Base-by-base conservation (phyloP, 2,888 invertebrate species). In the Drymonia ruficornis region DNA sequence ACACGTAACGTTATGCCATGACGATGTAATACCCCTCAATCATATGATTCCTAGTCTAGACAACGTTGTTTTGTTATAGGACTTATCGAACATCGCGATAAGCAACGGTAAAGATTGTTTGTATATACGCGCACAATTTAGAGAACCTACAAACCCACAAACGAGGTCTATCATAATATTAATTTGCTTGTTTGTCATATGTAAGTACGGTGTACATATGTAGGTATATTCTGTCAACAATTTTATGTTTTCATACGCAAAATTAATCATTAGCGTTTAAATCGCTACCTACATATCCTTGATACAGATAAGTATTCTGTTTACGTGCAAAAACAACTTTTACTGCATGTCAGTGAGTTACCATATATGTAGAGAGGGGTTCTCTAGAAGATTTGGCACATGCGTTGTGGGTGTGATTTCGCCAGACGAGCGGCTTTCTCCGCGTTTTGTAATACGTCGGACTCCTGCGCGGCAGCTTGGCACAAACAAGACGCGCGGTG, bases 361-460 rank as follows among this genome's bases (percentile, higher is more conserved):
- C 81, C 81, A 75, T 83, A 79, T 83, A 83, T 62, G 81, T 68
- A 76, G 78, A 71, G 80, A 78, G 78, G 80, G 76, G 79, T 78
- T 79, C 79, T 83, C 71, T 81, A 77, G 75, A 83, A 84, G 78
- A 89, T 89, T 91, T 86, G 86, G 89, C 90, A 85, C 89, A 84
- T 78, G 74, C 72, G 80, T 70, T 76, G 91, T 91, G 88, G 90
- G 91, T 81, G 90, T 85, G 88, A 87, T 91, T 91, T 91, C 89
- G 86, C 89, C 89, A 89, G 84, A 75, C 83, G 75, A 80, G 60
- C 75, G 74, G 86, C 91, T 92, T 91, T 92, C 91, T 89, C 91
- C 80, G 70, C 67, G 72, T 87, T 85, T 87, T 83, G 88, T 81
- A 87, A 89, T 53, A 64, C 62, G 52, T 56, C 63, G 68, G 52